Evolutionary conservation across 2,888 invertebrate species (phyloP), one percentile per base, ranked within the genome.

Genomic region (Platycheirus albimanus): DNA sequence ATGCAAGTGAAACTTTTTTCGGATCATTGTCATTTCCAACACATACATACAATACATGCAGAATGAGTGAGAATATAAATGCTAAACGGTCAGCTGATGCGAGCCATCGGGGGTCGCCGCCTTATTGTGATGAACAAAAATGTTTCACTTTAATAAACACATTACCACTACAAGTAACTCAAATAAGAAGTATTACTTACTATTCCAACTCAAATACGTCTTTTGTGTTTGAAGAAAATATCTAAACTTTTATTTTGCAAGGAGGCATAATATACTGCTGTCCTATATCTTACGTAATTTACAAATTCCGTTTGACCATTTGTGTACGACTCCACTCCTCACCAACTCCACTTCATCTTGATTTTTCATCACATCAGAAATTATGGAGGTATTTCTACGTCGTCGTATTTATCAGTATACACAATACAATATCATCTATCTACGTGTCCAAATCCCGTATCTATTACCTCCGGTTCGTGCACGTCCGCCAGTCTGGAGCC

Each of bases 401-500:
- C n/a, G 33, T 54, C 17, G 30, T 64, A 52, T 72, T 52, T 66
- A 66, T 58, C 58, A 66, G 30, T 43, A 63, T 63, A 70, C 58
- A 78, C 45, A 69, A 78, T 78, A 64, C 67, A 72, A 64, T 78
- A 83, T 83, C 83, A 78, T 83, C 72, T 74, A 83, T 83, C 83
- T 83, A 83, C 83, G 83, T 83, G 83, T 83, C 78, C 78, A 74
- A 78, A 74, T 78, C 69, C 78, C 72, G 61, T 78, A 74, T 83
- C 83, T 78, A 78, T 78, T 78, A 78, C 83, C 83, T 83, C 78
- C 72, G 69, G 24, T 69, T 74, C 64, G 78, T 83, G 63, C 83
- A 83, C 83, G 83, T 83, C 83, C 83, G 83, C 83, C 83, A 83
- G 83, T 83, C 83, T 83, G 83, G 83, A 83, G 83, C 83, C 83